Evolutionary conservation across 2,797 vertebrate species (phyloP), one percentile per base, ranked within the genome.

Genomic region (Hydrocynus forskahlii): DNA sequence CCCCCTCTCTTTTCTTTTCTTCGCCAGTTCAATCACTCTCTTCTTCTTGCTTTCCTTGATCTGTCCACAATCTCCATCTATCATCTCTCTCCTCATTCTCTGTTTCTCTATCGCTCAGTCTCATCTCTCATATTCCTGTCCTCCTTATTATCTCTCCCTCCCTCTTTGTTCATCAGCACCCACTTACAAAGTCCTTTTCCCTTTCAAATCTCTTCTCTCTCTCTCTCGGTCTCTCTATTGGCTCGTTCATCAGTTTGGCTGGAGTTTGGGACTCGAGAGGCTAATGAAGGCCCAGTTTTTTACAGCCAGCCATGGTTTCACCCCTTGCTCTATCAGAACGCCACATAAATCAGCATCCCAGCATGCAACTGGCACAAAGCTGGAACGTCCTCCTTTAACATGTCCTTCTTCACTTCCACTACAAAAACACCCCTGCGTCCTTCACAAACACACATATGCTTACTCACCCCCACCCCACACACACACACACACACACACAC

Each of bases 21-120:
- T 86, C 88, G 84, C 35, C 77, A 88, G 88, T 86, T 87, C 89
- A 87, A 91, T 92, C 89, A 89, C 85, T 92, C 90, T 90, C 86
- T 86, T 76, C 60, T 35, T 90, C 88, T 90, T 82, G 81, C 86
- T 88, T 92, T 92, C 89, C 87, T 85, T 83, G 85, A 89, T 91
- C 88, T 19, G 23, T 89, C 88, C 86, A 85, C 86, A 83, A 90
- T 91, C 87, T 87, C 89, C 89, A 89, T 92, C 80, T 83, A 88
- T 91, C 89, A 89, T 89, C 77, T 81, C 76, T 79, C 82, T 84
- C 72, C 85, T 76, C 71, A 83, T 81, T 92, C 79, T 82, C 88
- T 91, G 88, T 48, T 85, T 83, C 87, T 81, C 86, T 79, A 70
- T 80, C 85, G 87, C 86, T 90, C 77, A 74, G 83, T 29, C 45